Evolutionary conservation across 2,888 invertebrate genomes (phyloP).

Genomic region (Ditula angustiorana): DNA sequence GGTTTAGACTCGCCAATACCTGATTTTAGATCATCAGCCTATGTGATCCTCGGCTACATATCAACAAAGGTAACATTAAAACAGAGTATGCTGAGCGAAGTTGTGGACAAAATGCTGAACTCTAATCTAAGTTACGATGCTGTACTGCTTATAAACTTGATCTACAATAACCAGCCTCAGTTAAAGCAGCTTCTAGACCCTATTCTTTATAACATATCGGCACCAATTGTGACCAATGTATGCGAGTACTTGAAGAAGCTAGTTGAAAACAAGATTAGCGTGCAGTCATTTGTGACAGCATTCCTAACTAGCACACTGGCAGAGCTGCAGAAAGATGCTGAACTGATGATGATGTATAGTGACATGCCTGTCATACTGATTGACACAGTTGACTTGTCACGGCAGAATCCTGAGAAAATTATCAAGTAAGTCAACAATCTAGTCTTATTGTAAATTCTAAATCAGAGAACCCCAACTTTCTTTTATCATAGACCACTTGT

Average conservation of each 20-base stretch:
- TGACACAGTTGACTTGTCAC: constrained; percentile 85
- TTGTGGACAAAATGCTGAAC: constrained; percentile 78
- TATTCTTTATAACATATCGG: constrained; percentile 79
- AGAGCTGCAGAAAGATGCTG: constrained; percentile 78
- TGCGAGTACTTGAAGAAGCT: constrained; percentile 81
- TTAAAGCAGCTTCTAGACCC: constrained; percentile 78
- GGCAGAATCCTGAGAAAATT: constrained; percentile 80
- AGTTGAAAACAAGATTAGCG: constrained; percentile 82
- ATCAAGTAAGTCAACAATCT: constrained; percentile 82
- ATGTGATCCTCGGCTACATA: constrained; percentile 90
- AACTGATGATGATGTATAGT: constrained; percentile 76
- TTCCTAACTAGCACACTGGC: constrained; percentile 83
- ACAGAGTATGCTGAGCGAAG: constrained; percentile 86
- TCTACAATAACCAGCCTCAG: constrained; percentile 88
- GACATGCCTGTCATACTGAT: constrained; percentile 86
- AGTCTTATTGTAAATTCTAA: too few relatives aligned
- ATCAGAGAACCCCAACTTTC: too few relatives aligned
- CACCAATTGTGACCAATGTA: constrained; percentile 64
- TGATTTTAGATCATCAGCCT: constrained; percentile 90
- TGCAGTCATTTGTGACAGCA: constrained; percentile 84
- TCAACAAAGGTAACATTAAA: constrained; percentile 88
- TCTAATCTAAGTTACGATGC: constrained; percentile 84
- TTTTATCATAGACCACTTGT: too few relatives aligned
- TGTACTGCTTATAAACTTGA: constrained; percentile 87
- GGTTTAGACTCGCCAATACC: constrained; percentile 88